A percentile compares a stretch with the other conserved stretches of the same genome.
phyloP scores from a whole-genome alignment of 2,888 invertebrate species.

The Teleiodes luculella region DNA sequence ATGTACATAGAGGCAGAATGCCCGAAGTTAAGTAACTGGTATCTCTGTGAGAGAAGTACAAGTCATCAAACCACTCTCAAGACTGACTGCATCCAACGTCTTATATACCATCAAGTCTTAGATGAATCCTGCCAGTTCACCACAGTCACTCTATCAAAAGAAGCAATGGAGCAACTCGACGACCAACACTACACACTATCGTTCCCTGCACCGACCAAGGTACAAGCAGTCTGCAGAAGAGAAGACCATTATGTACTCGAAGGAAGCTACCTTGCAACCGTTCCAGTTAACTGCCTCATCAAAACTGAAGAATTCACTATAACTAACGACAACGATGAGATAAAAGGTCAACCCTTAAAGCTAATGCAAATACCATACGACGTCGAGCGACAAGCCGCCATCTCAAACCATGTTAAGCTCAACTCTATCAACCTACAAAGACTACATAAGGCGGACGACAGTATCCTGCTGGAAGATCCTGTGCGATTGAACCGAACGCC shows the following conservation, averaged over 20 bases:
- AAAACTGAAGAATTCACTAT: not conserved
- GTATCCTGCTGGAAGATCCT: too few species aligned
- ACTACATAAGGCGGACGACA: too few species aligned
- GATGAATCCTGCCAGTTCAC: not conserved
- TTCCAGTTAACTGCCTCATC: not conserved
- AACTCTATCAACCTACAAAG: too few species aligned
- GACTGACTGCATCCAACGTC: not conserved
- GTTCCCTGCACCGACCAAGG: not conserved
- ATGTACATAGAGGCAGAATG: not conserved
- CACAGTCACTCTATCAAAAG: not conserved
- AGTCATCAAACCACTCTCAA: not conserved
- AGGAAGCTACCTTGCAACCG: not conserved
- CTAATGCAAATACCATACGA: not conserved
- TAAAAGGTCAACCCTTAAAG: not conserved
- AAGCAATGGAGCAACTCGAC: not conserved
- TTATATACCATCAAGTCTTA: not conserved
- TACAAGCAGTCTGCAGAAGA: not conserved
- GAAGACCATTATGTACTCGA: not conserved
- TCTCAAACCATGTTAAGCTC: too few species aligned
- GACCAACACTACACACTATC: not conserved
- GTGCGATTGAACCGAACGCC: too few species aligned
- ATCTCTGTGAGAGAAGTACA: not conserved
- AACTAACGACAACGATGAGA: not conserved
- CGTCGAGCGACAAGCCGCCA: not conserved
- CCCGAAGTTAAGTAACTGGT: not conserved